Base-by-base conservation (phyloP, 2,888 invertebrate genomes). In the Oegoconia quadripuncta region DNA sequence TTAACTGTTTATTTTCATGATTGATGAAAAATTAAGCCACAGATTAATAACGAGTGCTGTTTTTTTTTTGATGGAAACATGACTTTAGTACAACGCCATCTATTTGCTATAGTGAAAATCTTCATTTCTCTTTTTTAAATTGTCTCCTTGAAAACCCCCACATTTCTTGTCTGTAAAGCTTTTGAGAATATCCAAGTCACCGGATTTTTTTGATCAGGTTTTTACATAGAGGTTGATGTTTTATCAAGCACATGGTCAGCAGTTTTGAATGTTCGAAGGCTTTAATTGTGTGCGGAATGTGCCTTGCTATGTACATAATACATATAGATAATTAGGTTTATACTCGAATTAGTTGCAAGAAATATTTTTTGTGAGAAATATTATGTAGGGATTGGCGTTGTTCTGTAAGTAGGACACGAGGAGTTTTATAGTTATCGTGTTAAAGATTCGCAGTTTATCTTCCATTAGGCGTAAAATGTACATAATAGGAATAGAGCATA, bases 401-500 rank as follows among this genome's bases (percentile, higher is more conserved):
- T 80, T 82, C 72, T 75, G 45, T 65, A 74, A 69, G 70, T 77
- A 81, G 74, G 71, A 77, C 77, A 74, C 74, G 74, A 74, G 63
- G 70, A 65, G 72, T 67, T 61, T 67, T 72, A 69, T 67, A 75
- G 74, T 66, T 76, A 80, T 80, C 82, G 78, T 82, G 84, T 86
- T 84, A 84, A 84, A 86, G 84, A 74, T 83, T 83, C 73, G 83
- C 83, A 86, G 84, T 86, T 84, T 86, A 86, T 87, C 87, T 87
- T 87, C 87, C 87, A 86, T 69, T 87, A 87, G 83, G 50, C 61
- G 65, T 78, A 74, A 72, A 73, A 64, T 86, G 83, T 86, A 84
- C 69, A 84, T 84, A 81, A 68, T 80, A 79, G 73, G 56, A 64
- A 68, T 76, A 79, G 74, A 71, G 63, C 59, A 60, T 84, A 84